Percentiles rank a stretch among this genome's conserved stretches.
Conservation (phyloP, 1,140 invertebrate genomes). For the Cotesia chilonis region DNA sequence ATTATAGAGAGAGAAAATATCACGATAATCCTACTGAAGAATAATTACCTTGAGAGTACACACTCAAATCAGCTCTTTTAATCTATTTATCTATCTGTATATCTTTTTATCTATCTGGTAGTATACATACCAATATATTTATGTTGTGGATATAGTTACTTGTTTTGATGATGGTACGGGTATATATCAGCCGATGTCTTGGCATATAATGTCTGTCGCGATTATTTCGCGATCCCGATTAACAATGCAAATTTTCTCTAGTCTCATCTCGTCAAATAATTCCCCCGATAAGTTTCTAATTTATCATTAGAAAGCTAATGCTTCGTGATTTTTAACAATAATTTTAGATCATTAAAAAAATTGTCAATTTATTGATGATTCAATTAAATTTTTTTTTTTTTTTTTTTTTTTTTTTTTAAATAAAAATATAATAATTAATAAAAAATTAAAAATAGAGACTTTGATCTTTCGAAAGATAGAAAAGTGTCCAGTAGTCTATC, state of each 20-base stretch:
- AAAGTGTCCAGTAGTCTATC: conserved; percentile 4
- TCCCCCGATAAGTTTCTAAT: not conserved
- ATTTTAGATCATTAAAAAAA: no score
- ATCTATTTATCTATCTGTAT: conserved; percentile 31
- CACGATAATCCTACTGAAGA: conserved; percentile 31
- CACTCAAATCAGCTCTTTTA: conserved; percentile 43
- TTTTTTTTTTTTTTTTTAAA: no score
- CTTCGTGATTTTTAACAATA: no score
- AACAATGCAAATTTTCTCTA: conserved; percentile 50
- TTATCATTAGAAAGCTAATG: no score
- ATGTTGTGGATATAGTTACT: no score
- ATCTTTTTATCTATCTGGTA: no score
- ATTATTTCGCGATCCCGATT: conserved; percentile 52
- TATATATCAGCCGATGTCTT: conserved; percentile 10
- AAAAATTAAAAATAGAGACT: not conserved
- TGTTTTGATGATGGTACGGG: conserved; percentile 19
- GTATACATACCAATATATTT: no score
- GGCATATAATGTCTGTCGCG: conserved; percentile 14
- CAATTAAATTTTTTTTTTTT: no score
- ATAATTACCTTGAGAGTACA: conserved; percentile 36
- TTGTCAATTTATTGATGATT: no score
- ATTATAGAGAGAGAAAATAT: conserved; percentile 11
- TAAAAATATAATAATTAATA: no score
- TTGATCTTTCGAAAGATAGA: not conserved
- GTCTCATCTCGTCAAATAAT: conserved; percentile 9